Evolutionary conservation across 2,113 vertebrate species (phyloP).

Genomic region (Trichomycterus rosablanca): DNA sequence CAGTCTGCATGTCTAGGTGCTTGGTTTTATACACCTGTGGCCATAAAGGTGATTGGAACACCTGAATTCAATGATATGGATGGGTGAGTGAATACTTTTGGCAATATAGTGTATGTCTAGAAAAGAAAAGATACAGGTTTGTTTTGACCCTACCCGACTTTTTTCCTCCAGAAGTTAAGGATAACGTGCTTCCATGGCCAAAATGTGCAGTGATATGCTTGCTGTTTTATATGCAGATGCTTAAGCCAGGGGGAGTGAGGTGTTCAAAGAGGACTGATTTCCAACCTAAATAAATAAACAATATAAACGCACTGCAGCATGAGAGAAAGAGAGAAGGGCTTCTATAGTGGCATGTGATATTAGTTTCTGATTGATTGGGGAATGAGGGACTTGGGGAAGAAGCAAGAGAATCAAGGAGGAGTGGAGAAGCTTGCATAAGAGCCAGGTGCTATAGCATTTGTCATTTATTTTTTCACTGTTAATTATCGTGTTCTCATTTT

Average conservation of each 20-base stretch:
- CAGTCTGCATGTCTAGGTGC: too few relatives aligned
- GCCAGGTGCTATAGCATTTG: constrained; percentile 54
- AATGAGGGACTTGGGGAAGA: constrained; percentile 54
- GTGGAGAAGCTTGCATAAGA: constrained; percentile 23
- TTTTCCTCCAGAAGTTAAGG: too few relatives aligned
- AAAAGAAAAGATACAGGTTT: too few relatives aligned
- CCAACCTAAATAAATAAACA: constrained; percentile 67
- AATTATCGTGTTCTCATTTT: constrained; percentile 54
- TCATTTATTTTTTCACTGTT: constrained; percentile 52
- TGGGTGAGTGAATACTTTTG: too few relatives aligned
- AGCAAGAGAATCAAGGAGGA: constrained; percentile 25
- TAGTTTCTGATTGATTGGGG: constrained; percentile 69
- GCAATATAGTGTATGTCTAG: too few relatives aligned
- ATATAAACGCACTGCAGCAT: constrained; percentile 54
- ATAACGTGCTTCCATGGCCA: constrained; percentile 48
- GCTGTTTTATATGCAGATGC: constrained; percentile 57
- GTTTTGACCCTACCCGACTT: too few relatives aligned
- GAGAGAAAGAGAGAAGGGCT: constrained; percentile 54
- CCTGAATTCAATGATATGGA: too few relatives aligned
- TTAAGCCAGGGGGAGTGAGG: constrained; percentile 48
- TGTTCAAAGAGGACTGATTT: constrained; percentile 52
- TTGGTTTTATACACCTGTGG: too few relatives aligned
- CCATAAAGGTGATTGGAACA: too few relatives aligned
- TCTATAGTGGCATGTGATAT: constrained; percentile 60
- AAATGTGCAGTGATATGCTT: constrained; percentile 42